Base-by-base conservation (phyloP, 1,140 invertebrate genomes). In the Ooceraea biroi region DNA sequence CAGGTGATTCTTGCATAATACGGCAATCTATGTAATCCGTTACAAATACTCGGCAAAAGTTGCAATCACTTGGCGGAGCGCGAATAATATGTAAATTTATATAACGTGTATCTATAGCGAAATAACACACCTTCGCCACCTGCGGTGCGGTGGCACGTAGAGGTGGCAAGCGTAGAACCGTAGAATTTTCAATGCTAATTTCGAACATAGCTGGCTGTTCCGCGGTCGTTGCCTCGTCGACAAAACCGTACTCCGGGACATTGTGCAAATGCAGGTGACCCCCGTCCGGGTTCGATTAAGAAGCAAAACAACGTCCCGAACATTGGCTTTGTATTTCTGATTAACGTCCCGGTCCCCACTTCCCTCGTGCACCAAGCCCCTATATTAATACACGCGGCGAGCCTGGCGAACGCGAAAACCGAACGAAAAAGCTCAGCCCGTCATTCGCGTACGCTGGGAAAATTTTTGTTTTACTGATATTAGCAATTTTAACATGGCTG, bases 381-480 rank as follows among this genome's bases (percentile, higher is more conserved):
- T 69, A n/a, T 57, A 69, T 80, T 80, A 80, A 58, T 71, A 80
- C 5, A 69, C 65, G 41, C 36, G 25, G 41, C 50, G 19, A 55
- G 12, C 22, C 10, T 14, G 52, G 48, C 22, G 61, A 68, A 61
- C 14, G 60, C 22, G 12, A 69, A 57, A 41, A 19, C 48, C 63
- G 19, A 19, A 11, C 11, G 65, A 55, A 87, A 82, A 50, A 88
- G 22, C 65, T 69, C 65, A 17, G 63, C 17, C 36, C 50, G 76
- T 78, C 76, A 78, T 82, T 77, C 74, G 84, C 48, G 27, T 55
- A 25, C 57, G 36, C 14, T 50, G 60, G 36, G 17, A 58, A n/a
- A n/a, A 80, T 83, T 86, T 89, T 88, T 78, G 77, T 88, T 88
- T 88, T 69, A 68, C 83, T 80, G 60, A 74, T 86, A 86, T 89